Percentiles rank a stretch among this genome's conserved stretches.
Conservation (phyloP, 2,888 invertebrate genomes). For the Zaprionus bogoriensis region DNA sequence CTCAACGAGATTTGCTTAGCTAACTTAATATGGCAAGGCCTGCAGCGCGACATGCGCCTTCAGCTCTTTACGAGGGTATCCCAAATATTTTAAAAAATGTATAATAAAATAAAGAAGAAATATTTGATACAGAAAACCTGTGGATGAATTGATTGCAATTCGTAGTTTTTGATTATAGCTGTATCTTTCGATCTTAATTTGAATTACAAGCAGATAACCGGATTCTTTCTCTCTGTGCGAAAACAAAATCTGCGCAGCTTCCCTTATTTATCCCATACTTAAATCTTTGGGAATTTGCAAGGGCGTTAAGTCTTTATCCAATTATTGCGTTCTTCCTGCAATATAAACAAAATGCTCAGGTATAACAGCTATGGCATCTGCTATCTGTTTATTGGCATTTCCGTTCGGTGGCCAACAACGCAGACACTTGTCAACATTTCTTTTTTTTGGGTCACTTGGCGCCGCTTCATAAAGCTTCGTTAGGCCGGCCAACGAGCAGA, state of each 20-base stretch:
- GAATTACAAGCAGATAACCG: too few relatives aligned
- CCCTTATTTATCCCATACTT: not conserved
- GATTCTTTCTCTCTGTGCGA: not conserved
- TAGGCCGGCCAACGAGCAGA: not conserved
- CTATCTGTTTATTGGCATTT: slow-evolving; percentile 58
- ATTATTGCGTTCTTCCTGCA: slow-evolving; percentile 3
- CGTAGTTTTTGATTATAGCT: too few relatives aligned
- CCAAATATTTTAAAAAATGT: not conserved
- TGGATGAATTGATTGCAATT: too few relatives aligned
- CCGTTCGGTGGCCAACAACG: slow-evolving; percentile 41
- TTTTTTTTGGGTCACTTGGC: slow-evolving; percentile 44
- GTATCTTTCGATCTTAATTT: too few relatives aligned
- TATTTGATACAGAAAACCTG: too few relatives aligned
- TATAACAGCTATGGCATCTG: slow-evolving; percentile 24
- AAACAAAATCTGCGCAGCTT: not conserved
- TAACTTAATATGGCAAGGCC: not conserved
- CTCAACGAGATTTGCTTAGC: slow-evolving; percentile 2
- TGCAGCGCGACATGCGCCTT: not conserved
- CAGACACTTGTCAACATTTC: slow-evolving; percentile 57
- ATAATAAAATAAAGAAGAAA: not conserved
- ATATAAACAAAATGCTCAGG: slow-evolving; percentile 41
- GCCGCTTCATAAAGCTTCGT: slow-evolving; percentile 36
- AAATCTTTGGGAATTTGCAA: not conserved
- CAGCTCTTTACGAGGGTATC: not conserved
- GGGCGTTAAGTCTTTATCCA: not conserved